Base-by-base conservation (phyloP, 2,888 invertebrate genomes). In the Orthonevra nobilis region DNA sequence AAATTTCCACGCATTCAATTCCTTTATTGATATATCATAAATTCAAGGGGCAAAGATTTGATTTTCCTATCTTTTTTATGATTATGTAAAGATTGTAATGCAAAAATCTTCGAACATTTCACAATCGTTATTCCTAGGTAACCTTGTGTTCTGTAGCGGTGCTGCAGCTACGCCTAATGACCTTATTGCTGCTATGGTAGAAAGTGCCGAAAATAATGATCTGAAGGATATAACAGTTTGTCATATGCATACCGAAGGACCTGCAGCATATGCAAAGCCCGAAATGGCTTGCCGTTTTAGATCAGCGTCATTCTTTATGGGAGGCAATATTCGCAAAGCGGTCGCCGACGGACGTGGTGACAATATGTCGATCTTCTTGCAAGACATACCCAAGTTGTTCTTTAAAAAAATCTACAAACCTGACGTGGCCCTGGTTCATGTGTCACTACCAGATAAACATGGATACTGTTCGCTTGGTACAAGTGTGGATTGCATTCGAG, bases 401-500 rank as follows among this genome's bases (percentile, higher is more conserved):
- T 92, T 95, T 85, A 92, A 92, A 83, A 94, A 95, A 86, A 94
- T 97, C 84, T 91, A 97, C 69, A 90, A 93, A 85, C 95, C 97
- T 0, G 95, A 98, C 88, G 94, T 97, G 28, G 92, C 95, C 20
- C 88, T 96, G 4, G 92, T 96, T 72, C 88, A 94, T 92, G 94
- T 96, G 0, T 95, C 96, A 1, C 96, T 97, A 0, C 97, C 97
- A 0, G 98, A 98, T 87, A 88, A 91, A 36, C 96, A 97, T 85
- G 98, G 98, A 0, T 98, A 93, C 89, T 97, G 97, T 90, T 95
- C 95, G 50, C 90, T 98, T 69, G 98, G 98, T 2, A 97, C 97
- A 0, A 97, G 97, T 70, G 96, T 98, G 0, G 98, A 98, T 88
- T 96, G 96, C 86, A 95, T 97, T 0, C 90, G 97, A 70, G 93